Evolutionary conservation across 2,113 vertebrate species (phyloP), one percentile per base, ranked within the genome.

Genomic region (Myrmecobius fasciatus): DNA sequence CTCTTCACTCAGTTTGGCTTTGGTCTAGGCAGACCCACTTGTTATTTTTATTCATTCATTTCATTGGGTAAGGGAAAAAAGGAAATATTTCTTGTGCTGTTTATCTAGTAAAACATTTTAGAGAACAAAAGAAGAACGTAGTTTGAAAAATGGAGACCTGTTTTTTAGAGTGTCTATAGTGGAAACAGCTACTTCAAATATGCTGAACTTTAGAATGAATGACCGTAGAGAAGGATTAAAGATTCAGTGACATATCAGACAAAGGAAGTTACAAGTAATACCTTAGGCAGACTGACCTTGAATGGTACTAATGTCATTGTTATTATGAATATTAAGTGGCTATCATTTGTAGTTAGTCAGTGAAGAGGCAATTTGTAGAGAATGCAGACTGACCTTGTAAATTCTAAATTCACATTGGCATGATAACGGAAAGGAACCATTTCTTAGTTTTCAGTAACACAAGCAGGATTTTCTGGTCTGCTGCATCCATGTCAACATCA

Each of bases 1-100:
- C 60, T 94, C 22, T 93, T 97, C 46, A 67, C 56, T 97, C 96
- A 60, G n/a, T 92, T 83, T 46, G 91, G 91, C 60, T 54, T 88
- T 98, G 96, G 97, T 95, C 2, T 31, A 17, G 95, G 25, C 92
- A 97, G 97, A 96, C 94, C 94, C 93, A 96, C 47, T 53, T 56
- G 56, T 90, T 46, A 1, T 93, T 0, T 43, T 31, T 95, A 96
- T 97, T 97, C 94, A 93, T 95, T 94, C 94, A 46, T 95, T 95
- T 96, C 20, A 52, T 97, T 52, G 3, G 14, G 11, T 28, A 88
- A 83, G 46, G 0, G 36, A 91, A 28, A 90, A 60, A 2, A 31
- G 96, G 89, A 96, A 96, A 91, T 28, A 12, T 43, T 43, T 49
- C 93, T n/a, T 96, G 36, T 20, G 89, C 90, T 67, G 9, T 36